Evolutionary conservation across 2,888 invertebrate species (phyloP).

Genomic region (Ceriagrion tenellum): DNA sequence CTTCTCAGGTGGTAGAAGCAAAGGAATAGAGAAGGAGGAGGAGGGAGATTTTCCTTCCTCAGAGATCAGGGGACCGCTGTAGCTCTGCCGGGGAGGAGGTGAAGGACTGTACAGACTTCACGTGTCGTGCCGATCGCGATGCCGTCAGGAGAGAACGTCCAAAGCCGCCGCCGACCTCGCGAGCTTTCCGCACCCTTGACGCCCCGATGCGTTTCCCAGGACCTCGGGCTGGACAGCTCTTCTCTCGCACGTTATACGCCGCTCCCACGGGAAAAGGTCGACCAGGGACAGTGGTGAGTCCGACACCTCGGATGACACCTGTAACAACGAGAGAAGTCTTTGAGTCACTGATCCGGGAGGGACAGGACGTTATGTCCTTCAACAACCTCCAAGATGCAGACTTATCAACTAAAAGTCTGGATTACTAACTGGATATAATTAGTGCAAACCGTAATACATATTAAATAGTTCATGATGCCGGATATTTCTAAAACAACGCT

Average conservation of each 20-base stretch:
- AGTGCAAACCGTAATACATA: no score
- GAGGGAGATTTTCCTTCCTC: background rate
- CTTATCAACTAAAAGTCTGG: no score
- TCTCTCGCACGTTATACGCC: background rate
- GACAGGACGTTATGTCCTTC: no score
- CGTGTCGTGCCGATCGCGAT: background rate
- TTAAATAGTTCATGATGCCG: no score
- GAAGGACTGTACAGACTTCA: background rate
- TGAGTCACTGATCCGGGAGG: no score
- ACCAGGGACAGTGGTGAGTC: background rate
- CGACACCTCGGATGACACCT: background rate
- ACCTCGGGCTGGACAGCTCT: background rate
- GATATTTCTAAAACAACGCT: no score
- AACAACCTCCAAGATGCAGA: no score
- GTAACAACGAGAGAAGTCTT: background rate
- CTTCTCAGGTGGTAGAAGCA: background rate
- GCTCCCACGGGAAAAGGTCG: constrained; percentile 8
- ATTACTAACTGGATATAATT: no score
- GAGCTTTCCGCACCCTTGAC: background rate
- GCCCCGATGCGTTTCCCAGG: background rate
- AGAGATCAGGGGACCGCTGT: background rate
- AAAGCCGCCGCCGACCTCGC: background rate
- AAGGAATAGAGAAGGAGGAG: background rate
- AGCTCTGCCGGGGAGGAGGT: background rate
- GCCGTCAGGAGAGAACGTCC: background rate